Percentiles rank a stretch among this genome's conserved stretches.
Conservation (phyloP, 1,140 invertebrate genomes). For the Conus betulinus region DNA sequence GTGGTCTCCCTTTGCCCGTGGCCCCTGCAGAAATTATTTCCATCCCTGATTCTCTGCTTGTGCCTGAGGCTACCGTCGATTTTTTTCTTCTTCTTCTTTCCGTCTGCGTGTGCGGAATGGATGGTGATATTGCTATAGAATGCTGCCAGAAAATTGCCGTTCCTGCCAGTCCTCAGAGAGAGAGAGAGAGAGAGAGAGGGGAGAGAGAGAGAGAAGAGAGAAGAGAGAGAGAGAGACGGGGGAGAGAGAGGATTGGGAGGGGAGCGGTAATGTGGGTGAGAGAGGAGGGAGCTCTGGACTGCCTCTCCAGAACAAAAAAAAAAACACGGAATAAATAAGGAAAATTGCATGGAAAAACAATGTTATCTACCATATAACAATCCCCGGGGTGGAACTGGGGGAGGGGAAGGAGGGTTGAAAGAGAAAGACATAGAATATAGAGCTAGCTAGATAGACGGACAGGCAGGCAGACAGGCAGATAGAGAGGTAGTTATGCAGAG, state of each 20-base stretch:
- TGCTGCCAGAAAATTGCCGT: neutral
- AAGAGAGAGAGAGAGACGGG: no score
- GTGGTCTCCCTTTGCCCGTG: neutral
- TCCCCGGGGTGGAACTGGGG: neutral
- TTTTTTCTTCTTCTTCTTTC: slow-evolving; percentile 9
- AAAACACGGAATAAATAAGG: no score
- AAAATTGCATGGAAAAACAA: no score
- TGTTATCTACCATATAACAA: no score
- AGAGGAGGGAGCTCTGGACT: no score
- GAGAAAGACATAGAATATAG: neutral
- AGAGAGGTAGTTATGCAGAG: no score
- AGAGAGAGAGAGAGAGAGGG: neutral
- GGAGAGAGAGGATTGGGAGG: no score
- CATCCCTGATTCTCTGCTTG: slow-evolving; percentile 1
- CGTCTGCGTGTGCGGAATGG: neutral
- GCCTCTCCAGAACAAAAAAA: no score
- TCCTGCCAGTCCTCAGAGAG: neutral
- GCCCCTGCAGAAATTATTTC: slow-evolving; percentile 26
- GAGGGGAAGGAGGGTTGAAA: neutral
- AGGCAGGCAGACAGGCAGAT: no score
- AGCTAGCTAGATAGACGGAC: neutral
- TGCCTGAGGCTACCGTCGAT: neutral
- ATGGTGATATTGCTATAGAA: slow-evolving; percentile 2
- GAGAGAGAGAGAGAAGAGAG: no score
- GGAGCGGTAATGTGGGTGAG: no score